Percentiles rank a stretch among this genome's conserved stretches.
Conservation (phyloP, 2,797 vertebrate genomes). For the Oreochromis grahami region DNA sequence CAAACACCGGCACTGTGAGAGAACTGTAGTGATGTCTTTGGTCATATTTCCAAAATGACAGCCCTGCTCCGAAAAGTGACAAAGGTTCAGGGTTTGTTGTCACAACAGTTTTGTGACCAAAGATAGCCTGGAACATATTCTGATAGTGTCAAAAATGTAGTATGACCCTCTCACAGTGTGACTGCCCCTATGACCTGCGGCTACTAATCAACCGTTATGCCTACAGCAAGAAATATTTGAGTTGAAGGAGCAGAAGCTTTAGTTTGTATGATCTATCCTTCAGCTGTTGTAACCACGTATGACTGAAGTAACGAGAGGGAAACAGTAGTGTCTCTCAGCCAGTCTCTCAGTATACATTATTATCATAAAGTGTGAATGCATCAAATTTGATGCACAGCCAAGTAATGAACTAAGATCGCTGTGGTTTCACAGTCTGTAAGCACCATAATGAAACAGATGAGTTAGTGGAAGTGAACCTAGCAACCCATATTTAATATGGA, state of each 20-base stretch:
- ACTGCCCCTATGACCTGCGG: accelerated
- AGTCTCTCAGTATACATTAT: neutral
- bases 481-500: neutral
- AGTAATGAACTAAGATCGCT: neutral
- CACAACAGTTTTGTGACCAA: neutral
- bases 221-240: neutral
- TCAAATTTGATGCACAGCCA: neutral
- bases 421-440: neutral
- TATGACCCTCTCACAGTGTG: neutral
- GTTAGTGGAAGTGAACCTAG: neutral
- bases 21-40: neutral
- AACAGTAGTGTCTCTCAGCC: neutral
- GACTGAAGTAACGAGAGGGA: neutral
- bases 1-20: neutral
- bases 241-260: neutral
- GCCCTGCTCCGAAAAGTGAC: neutral
- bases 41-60: too few relatives aligned
- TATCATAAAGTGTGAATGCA: neutral
- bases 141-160: neutral
- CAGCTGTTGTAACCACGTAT: neutral
- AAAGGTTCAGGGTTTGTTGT: neutral
- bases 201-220: neutral
- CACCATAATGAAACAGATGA: neutral
- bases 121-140: neutral
- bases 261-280: neutral